phyloP scores from a whole-genome alignment of 2,797 vertebrate species.

The Sebastes matsubarae region DNA sequence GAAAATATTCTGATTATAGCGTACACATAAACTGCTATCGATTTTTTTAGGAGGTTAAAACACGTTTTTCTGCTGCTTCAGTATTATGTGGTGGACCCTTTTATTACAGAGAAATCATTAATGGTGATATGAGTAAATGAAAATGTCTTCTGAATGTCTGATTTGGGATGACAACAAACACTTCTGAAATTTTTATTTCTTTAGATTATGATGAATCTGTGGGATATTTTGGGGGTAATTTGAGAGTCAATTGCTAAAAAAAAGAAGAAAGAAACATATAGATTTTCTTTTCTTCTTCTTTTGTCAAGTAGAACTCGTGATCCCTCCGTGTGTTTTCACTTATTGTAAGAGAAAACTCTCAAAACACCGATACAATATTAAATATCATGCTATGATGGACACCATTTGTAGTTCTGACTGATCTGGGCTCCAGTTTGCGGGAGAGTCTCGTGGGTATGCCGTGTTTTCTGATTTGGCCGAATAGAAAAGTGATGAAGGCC shows the following conservation, averaged over 20 bases:
- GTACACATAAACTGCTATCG: no score
- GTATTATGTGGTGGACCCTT: background rate
- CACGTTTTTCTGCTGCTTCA: no score
- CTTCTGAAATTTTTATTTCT: background rate
- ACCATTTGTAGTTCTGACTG: slow-evolving; percentile 41
- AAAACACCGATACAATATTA: slow-evolving; percentile 31
- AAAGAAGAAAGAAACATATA: no score
- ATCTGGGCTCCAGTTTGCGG: slow-evolving; percentile 26
- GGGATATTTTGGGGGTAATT: background rate
- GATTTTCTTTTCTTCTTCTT: background rate
- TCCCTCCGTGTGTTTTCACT: slow-evolving; percentile 56
- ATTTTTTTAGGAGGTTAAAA: no score
- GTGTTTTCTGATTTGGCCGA: slow-evolving; percentile 43
- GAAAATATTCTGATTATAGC: no score
- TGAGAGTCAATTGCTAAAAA: background rate
- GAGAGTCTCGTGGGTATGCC: slow-evolving; percentile 28
- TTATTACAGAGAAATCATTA: background rate
- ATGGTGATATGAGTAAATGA: background rate
- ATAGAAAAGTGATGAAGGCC: slow-evolving; percentile 24
- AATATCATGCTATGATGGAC: slow-evolving; percentile 30
- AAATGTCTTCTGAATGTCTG: background rate
- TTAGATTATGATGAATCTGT: background rate
- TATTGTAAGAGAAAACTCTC: slow-evolving; percentile 39
- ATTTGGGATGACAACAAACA: background rate
- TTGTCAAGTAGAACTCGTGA: background rate